These are phyloP conservation scores for Drosophila guanche DNA, from an alignment of 1,140 invertebrate genomes.

Conservation along the genomic window DNA sequence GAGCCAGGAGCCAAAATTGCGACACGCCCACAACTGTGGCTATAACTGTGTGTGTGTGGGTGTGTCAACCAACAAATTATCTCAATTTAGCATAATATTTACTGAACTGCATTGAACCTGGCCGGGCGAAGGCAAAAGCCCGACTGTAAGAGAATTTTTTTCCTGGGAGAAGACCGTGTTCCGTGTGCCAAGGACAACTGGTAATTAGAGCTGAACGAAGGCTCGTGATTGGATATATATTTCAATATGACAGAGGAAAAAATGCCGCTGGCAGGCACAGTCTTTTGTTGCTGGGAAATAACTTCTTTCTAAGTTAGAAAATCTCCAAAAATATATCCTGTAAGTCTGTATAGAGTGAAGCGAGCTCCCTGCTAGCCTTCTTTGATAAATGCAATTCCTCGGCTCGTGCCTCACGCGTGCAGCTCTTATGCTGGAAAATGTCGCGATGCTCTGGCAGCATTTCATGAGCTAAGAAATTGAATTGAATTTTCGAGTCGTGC, in stretches of 20 bases:
- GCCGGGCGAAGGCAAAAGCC: conserved; percentile 23
- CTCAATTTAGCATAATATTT: conserved; percentile 81
- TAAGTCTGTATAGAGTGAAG: too few species aligned
- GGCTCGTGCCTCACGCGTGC: conserved; percentile 1
- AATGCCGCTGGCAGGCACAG: too few species aligned
- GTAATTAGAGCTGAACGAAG: conserved; percentile 9
- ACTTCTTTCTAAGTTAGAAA: too few species aligned
- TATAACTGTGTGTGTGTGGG: conserved; percentile 11
- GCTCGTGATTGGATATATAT: conserved; percentile 1
- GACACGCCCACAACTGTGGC: conserved; percentile 29
- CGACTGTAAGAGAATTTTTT: not conserved
- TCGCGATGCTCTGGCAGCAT: conserved; percentile 58
- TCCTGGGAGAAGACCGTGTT: not conserved
- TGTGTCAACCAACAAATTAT: conserved; percentile 72
- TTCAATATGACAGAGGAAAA: too few species aligned
- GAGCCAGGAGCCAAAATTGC: conserved; percentile 56
- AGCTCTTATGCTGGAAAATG: conserved; percentile 22
- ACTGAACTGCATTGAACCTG: conserved; percentile 77
- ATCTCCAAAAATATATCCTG: too few species aligned
- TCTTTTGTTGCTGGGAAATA: too few species aligned
- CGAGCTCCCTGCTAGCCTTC: not conserved
- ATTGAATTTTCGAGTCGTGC: conserved; percentile 67
- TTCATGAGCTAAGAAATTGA: conserved; percentile 76
- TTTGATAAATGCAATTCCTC: conserved; percentile 17
- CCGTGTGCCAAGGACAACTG: not conserved